A percentile compares a stretch with the other conserved stretches of the same genome.
These are phyloP conservation scores for Hypomecis punctinalis DNA, from an alignment of 2,888 invertebrate genomes.

Conservation along the genomic window DNA sequence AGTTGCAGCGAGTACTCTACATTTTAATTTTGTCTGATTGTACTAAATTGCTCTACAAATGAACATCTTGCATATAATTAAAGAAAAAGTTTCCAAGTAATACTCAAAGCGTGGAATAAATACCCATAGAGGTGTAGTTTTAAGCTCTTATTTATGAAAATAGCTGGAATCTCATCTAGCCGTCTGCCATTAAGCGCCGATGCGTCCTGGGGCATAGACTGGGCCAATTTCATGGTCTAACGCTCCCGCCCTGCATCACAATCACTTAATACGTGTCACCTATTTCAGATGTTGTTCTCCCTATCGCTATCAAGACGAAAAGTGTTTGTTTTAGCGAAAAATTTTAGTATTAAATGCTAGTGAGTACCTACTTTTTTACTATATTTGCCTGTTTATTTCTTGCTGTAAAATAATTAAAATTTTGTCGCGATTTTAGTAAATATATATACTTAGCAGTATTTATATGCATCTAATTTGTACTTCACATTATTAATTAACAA, in stretches of 20 bases:
- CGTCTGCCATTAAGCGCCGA: conserved; percentile 66
- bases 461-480: too few relatives aligned
- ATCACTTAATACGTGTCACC: conserved; percentile 58
- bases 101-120: conserved; percentile 14
- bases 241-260: conserved; percentile 71
- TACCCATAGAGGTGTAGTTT: conserved; percentile 31
- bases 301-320: conserved; percentile 44
- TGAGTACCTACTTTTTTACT: too few relatives aligned
- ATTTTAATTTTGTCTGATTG: too few relatives aligned
- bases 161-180: conserved; percentile 64
- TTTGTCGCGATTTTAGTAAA: too few relatives aligned
- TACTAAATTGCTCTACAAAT: conserved; percentile 1
- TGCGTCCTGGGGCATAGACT: conserved; percentile 70
- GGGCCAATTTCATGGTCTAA: conserved; percentile 83
- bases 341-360: neutral
- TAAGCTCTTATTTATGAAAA: conserved; percentile 61
- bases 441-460: too few relatives aligned
- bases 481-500: too few relatives aligned
- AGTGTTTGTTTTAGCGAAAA: neutral
- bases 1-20: too few relatives aligned
- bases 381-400: too few relatives aligned
- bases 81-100: neutral
- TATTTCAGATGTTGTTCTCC: conserved; percentile 36
- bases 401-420: too few relatives aligned
- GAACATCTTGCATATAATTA: neutral